Evolutionary conservation across 2,888 invertebrate genomes (phyloP).

Genomic region (Gandaritis pyraliata): DNA sequence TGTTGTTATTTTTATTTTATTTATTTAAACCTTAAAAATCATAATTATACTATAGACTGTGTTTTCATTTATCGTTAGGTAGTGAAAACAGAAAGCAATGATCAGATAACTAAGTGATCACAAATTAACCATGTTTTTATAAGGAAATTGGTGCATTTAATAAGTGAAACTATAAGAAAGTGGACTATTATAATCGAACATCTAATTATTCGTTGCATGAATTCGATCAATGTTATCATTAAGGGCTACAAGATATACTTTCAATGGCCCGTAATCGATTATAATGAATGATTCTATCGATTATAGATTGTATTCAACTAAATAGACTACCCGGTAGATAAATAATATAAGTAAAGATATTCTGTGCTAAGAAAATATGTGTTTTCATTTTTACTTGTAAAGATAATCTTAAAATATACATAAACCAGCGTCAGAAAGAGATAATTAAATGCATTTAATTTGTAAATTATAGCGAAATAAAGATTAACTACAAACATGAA

Average conservation of each 20-base stretch:
- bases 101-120: constrained; percentile 2
- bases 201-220: constrained; percentile 28
- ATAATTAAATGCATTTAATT: constrained; percentile 3
- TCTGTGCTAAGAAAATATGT: too few species aligned
- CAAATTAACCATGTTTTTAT: constrained; percentile 21
- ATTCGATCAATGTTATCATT: constrained; percentile 33
- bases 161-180: constrained; percentile 34
- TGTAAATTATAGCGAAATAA: not conserved
- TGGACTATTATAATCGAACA: constrained; percentile 25
- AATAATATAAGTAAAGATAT: too few species aligned
- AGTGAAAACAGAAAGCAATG: not conserved
- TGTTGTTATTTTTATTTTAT: too few species aligned
- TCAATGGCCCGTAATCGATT: constrained; percentile 22
- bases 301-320: not conserved
- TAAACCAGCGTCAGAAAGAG: too few species aligned
- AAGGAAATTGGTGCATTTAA: constrained; percentile 18
- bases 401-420: too few species aligned
- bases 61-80: too few species aligned
- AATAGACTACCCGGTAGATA: too few species aligned
- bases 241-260: constrained; percentile 34
- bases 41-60: too few species aligned
- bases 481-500: constrained; percentile 10
- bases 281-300: constrained; percentile 16
- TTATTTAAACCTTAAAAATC: too few species aligned
- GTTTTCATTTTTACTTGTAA: too few species aligned